Conservation (phyloP, 2,888 invertebrate genomes). For the Chrysopilus asiliformis region DNA sequence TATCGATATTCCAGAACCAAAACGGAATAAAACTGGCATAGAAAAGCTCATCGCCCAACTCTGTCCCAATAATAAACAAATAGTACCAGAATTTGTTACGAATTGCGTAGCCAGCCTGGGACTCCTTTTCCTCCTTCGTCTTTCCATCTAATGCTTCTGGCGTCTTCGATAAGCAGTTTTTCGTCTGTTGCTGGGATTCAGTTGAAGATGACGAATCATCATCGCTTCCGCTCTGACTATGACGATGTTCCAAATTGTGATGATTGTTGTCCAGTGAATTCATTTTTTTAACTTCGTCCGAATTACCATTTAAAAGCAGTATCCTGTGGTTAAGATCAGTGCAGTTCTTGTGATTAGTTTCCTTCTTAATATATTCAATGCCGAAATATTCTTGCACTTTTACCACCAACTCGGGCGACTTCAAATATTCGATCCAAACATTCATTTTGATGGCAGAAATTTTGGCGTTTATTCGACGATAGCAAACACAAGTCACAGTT, state of each 20-base stretch:
- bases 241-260: not conserved
- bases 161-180: too few species aligned
- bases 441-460: too few species aligned
- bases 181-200: not conserved
- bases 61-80: conserved; percentile 71
- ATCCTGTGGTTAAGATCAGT: not conserved
- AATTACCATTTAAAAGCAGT: not conserved
- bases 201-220: not conserved
- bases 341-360: not conserved
- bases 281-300: not conserved
- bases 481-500: too few species aligned
- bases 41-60: conserved; percentile 80
- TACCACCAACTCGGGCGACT: conserved; percentile 62
- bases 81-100: conserved; percentile 72
- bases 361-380: conserved; percentile 38
- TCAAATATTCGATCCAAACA: conserved; percentile 48
- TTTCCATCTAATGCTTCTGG: not conserved
- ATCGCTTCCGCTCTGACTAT: too few species aligned
- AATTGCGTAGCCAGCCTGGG: conserved; percentile 30
- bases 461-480: too few species aligned
- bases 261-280: not conserved
- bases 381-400: conserved; percentile 70
- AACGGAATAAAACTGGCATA: conserved; percentile 85
- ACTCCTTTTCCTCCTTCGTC: too few species aligned
- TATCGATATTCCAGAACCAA: conserved; percentile 91